These are phyloP conservation scores for Sebastes elongatus DNA, from an alignment of 2,797 vertebrate species.

Conservation along the genomic window DNA sequence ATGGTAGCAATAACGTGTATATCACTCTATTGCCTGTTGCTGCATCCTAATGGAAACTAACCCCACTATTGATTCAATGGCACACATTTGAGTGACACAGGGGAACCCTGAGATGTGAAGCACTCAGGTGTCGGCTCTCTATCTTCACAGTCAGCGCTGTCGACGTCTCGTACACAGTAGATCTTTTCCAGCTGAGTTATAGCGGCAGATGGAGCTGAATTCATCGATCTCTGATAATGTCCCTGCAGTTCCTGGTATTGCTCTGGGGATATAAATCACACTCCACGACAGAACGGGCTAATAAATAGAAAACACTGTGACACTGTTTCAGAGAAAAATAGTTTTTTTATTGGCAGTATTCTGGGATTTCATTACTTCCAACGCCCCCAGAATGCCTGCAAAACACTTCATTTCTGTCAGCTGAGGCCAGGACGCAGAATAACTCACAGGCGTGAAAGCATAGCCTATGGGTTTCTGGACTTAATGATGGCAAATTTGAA, in stretches of 20 bases:
- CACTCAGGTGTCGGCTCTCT: neutral
- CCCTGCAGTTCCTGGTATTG: slow-evolving; percentile 26
- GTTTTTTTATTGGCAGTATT: slow-evolving; percentile 58
- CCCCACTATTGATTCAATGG: slow-evolving; percentile 12
- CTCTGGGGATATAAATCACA: slow-evolving; percentile 44
- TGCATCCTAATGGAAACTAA: neutral
- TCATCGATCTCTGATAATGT: slow-evolving; percentile 61
- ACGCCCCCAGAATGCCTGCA: slow-evolving; percentile 39
- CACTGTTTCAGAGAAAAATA: slow-evolving; percentile 42
- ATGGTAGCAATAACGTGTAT: neutral
- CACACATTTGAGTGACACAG: neutral
- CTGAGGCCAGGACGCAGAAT: slow-evolving; percentile 33
- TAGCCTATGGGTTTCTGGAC: slow-evolving; percentile 15
- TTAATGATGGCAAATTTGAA: slow-evolving; percentile 33
- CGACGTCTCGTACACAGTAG: neutral
- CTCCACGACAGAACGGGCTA: slow-evolving; percentile 37
- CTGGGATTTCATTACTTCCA: slow-evolving; percentile 56
- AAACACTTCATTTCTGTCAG: slow-evolving; percentile 44
- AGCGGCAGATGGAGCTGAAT: slow-evolving; percentile 43
- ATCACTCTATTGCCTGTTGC: neutral
- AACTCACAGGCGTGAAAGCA: slow-evolving; percentile 45
- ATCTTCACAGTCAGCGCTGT: slow-evolving; percentile 11
- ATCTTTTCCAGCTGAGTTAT: slow-evolving; percentile 54
- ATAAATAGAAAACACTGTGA: slow-evolving; percentile 60
- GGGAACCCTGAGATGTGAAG: neutral